Evolutionary conservation across 2,888 invertebrate genomes (phyloP).

Genomic region (Synanthedon formicaeformis): DNA sequence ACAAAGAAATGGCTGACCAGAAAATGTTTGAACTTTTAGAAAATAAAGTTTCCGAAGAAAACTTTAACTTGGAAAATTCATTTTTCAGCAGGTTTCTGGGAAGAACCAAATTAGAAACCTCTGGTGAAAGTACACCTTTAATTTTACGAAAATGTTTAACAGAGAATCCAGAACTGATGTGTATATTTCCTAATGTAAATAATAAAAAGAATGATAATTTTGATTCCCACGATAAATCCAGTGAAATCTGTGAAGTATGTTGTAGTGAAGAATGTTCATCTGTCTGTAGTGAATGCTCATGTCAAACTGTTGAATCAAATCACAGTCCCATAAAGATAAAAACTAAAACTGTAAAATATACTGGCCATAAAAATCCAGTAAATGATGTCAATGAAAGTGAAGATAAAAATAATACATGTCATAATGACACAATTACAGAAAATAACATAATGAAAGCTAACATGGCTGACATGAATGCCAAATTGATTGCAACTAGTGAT

Average conservation of each 20-base stretch:
- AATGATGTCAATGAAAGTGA: constrained; percentile 8
- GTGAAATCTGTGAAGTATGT: constrained; percentile 46
- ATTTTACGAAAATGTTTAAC: constrained; percentile 49
- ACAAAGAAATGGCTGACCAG: constrained; percentile 73
- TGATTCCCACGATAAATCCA: constrained; percentile 39
- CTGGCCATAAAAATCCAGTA: constrained; percentile 6
- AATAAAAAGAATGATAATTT: constrained; percentile 21
- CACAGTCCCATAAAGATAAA: constrained; percentile 11
- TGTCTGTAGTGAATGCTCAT: constrained; percentile 50
- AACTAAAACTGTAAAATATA: constrained; percentile 14
- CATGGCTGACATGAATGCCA: constrained; percentile 56
- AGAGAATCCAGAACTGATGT: constrained; percentile 41
- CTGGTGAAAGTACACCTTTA: constrained; percentile 56
- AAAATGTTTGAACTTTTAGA: constrained; percentile 84
- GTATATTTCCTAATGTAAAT: constrained; percentile 36
- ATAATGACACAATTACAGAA: constrained; percentile 36
- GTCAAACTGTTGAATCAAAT: constrained; percentile 35
- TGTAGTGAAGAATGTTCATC: constrained; percentile 42
- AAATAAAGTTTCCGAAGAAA: constrained; percentile 77
- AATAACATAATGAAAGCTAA: constrained; percentile 40
- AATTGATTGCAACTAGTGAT: constrained; percentile 69
- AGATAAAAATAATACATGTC: constrained; percentile 15
- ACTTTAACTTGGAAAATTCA: constrained; percentile 78
- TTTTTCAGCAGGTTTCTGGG: constrained; percentile 69
- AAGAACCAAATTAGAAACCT: constrained; percentile 38